These are phyloP conservation scores for Drosophila parvula DNA, from an alignment of 1,140 invertebrate genomes.

Conservation along the genomic window DNA sequence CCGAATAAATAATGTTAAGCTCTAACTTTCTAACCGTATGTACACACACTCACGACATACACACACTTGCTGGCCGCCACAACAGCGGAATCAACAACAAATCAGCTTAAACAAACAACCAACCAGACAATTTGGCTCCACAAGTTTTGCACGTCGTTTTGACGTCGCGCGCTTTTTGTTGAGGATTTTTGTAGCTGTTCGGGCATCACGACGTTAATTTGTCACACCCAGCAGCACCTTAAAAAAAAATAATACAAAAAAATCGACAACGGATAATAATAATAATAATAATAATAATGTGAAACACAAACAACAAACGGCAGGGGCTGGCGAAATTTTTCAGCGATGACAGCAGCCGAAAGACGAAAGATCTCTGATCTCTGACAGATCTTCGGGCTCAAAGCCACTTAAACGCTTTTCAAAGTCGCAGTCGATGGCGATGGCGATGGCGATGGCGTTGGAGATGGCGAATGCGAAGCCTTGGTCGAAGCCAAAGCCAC, in stretches of 20 bases:
- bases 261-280: conserved; percentile 30
- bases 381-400: conserved; percentile 52
- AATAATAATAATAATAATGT: conserved; percentile 62
- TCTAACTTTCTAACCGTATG: conserved; percentile 58
- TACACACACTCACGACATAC: conserved; percentile 19
- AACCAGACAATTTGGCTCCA: conserved; percentile 81
- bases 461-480: conserved; percentile 16
- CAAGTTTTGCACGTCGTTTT: conserved; percentile 64
- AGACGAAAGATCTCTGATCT: conserved; percentile 45
- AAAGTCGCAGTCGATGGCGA: conserved; percentile 52
- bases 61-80: conserved; percentile 19
- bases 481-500: conserved; percentile 68
- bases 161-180: conserved; percentile 44
- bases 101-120: conserved; percentile 75
- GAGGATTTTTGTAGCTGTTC: conserved; percentile 34
- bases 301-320: conserved; percentile 56
- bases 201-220: conserved; percentile 64
- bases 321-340: conserved; percentile 73
- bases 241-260: conserved; percentile 46
- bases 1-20: conserved; percentile 42
- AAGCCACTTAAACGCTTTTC: conserved; percentile 78
- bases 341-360: conserved; percentile 75
- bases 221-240: conserved; percentile 76
- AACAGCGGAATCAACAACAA: conserved; percentile 59
- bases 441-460: not conserved